Evolutionary conservation across 2,113 vertebrate species (phyloP).

Genomic region (Aythya baeri): DNA sequence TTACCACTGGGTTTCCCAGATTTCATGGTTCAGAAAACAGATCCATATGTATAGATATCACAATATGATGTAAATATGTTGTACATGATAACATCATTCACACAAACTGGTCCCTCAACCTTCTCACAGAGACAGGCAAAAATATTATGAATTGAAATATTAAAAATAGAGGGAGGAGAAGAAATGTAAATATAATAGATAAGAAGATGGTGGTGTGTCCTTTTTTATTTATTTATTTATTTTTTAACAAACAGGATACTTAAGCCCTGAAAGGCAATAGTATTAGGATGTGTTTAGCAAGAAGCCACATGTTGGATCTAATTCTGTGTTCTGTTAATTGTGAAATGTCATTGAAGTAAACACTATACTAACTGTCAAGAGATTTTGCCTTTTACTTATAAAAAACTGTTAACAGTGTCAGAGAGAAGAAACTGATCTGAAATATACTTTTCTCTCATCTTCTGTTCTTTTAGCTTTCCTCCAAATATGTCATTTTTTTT

Average conservation of each 20-base stretch:
- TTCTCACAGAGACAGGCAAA: background rate
- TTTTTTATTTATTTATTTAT: background rate
- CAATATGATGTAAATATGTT: background rate
- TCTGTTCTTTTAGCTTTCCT: background rate
- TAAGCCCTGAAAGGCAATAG: background rate
- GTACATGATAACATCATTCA: background rate
- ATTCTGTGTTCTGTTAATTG: conserved; percentile 1
- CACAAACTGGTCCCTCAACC: background rate
- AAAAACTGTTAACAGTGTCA: background rate
- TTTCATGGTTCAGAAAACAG: background rate
- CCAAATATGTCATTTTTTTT: background rate
- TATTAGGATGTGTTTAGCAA: background rate
- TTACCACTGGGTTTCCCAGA: background rate
- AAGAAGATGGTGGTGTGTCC: background rate
- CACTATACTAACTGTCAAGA: background rate
- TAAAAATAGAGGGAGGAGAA: background rate
- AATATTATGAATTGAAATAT: background rate
- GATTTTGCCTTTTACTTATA: conserved; percentile 11
- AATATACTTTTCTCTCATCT: background rate
- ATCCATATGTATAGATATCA: background rate
- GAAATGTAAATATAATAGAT: background rate
- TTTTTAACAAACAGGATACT: background rate
- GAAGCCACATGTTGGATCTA: background rate
- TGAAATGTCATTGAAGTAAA: conserved; percentile 17
- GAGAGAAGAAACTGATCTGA: background rate